Evolutionary conservation across 1,140 invertebrate species (phyloP).

Genomic region (Eumaeus atala): DNA sequence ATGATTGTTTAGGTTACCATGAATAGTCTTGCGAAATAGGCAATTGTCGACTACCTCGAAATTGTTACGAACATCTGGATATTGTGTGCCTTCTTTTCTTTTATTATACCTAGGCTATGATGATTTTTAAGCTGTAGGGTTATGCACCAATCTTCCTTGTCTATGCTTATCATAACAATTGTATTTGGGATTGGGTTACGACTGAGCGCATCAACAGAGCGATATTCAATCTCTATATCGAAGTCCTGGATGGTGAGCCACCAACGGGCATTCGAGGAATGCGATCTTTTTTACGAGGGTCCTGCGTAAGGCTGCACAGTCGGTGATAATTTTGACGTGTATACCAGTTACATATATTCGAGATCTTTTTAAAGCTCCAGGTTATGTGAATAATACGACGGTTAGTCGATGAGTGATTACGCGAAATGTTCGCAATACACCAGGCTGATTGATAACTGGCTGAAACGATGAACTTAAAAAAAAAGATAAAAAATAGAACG

Average conservation of each 20-base stretch:
- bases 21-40: background rate
- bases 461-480: too few species aligned
- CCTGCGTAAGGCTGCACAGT: conserved; percentile 40
- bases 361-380: conserved; percentile 45
- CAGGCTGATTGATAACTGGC: too few species aligned
- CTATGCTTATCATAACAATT: conserved; percentile 14
- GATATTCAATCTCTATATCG: conserved; percentile 40
- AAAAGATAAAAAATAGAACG: too few species aligned
- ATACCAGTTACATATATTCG: conserved; percentile 41
- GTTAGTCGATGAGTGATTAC: too few species aligned
- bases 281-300: conserved; percentile 43
- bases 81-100: conserved; percentile 3
- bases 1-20: conserved; percentile 26
- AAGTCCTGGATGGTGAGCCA: conserved; percentile 42
- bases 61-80: conserved; percentile 13
- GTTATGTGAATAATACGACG: too few species aligned
- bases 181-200: too few species aligned
- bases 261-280: conserved; percentile 48
- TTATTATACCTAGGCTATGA: conserved; percentile 23
- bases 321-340: too few species aligned
- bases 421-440: too few species aligned
- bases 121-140: conserved; percentile 27
- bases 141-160: conserved; percentile 37
- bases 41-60: conserved; percentile 4
- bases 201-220: conserved; percentile 27